Base-by-base conservation (phyloP, 2,888 invertebrate genomes). In the Chromoteleia sp. region DNA sequence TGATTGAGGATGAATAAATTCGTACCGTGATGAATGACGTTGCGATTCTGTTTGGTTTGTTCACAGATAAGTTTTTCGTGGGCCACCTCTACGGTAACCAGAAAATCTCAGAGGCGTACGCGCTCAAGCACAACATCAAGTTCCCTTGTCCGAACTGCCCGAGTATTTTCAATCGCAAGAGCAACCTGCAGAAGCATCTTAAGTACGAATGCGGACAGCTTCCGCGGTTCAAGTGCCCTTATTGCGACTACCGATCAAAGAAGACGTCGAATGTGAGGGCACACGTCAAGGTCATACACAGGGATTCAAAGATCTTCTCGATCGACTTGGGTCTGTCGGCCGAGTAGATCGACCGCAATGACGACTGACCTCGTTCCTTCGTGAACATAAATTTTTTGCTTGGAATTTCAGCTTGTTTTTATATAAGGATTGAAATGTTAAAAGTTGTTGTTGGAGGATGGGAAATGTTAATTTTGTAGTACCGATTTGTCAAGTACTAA, bases 171-270 rank as follows among this genome's bases (percentile, higher is more conserved):
- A 87, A 87, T 39, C 87, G 88, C 43, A 88, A 89, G 76, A 85
- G 88, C 58, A 89, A 89, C 63, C 83, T 90, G 15, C 86, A 88
- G 67, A 89, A 88, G 48, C 91, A 92, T 75, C 86, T 89, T 43
- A 88, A 88, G 74, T 89, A 89, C 84, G 92, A 92, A 79, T 92
- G 92, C 71, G 91, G 91, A 6, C 91, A 91, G 83, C 85, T 84
- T 1, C 90, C 92, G 8, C 86, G 92, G 71, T 92, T 92, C 80
- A 88, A 87, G 74, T 92, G 92, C 78, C 90, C 91, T 19, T 88
- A 90, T 54, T 92, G 92, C 80, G 83, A 84, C 6, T 89, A 89
- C 58, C 71, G 83, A 1, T 86, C 87, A 10, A 87, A 87, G 68
- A 87, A 86, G 48, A 84, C 89, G 5, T 89, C 89, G 3, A 89